phyloP scores from a whole-genome alignment of 2,888 invertebrate species.

The Drosophila nigricruria region DNA sequence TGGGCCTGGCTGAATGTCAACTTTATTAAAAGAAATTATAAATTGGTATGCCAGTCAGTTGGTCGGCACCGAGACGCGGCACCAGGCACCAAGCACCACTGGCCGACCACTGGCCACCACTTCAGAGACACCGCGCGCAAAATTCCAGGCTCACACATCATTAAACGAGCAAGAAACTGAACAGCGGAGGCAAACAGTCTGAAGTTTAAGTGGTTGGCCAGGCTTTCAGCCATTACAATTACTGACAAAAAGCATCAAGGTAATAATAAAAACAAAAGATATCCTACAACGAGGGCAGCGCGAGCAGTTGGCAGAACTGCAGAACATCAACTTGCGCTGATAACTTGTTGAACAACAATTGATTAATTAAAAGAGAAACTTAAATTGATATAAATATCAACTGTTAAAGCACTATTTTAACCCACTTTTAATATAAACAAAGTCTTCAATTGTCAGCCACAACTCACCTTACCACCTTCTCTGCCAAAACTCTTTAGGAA shows the following conservation, averaged over 20 bases:
- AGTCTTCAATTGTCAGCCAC: neutral
- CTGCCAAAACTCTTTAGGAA: slow-evolving; percentile 52
- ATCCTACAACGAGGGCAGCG: slow-evolving; percentile 35
- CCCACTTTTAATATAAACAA: neutral
- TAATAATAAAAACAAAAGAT: slow-evolving; percentile 70
- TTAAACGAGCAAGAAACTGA: slow-evolving; percentile 72
- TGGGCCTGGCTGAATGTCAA: slow-evolving; percentile 67
- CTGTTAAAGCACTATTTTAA: neutral
- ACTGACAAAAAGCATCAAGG: slow-evolving; percentile 79
- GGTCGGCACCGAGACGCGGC: slow-evolving; percentile 33
- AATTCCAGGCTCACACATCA: slow-evolving; percentile 81
- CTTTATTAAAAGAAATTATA: slow-evolving; percentile 81
- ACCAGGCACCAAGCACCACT: slow-evolving; percentile 6
- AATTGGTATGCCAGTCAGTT: slow-evolving; percentile 78
- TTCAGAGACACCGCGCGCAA: slow-evolving; percentile 77
- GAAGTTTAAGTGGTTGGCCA: slow-evolving; percentile 56
- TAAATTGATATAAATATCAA: neutral
- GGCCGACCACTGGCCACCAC: slow-evolving; percentile 33
- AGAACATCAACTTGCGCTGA: neutral
- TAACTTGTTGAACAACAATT: neutral
- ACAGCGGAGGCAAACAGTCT: slow-evolving; percentile 24
- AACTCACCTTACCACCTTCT: slow-evolving; percentile 35
- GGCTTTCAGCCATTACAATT: slow-evolving; percentile 75
- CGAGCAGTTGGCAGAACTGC: neutral
- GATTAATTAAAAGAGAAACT: neutral